phyloP scores from a whole-genome alignment of 2,888 invertebrate species.

The Drosophila birchii region DNA sequence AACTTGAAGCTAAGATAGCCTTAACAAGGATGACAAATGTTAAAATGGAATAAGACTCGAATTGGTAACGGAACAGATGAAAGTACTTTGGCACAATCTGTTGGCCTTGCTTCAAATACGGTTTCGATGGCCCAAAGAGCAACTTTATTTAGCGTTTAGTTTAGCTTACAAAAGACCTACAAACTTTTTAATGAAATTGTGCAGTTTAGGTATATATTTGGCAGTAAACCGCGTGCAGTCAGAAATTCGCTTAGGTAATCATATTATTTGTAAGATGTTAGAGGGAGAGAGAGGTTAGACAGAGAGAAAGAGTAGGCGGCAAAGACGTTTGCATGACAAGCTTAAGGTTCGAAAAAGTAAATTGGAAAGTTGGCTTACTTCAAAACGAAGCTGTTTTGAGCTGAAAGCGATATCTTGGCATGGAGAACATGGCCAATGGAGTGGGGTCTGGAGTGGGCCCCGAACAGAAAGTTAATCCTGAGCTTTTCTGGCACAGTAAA shows the following conservation, averaged over 20 bases:
- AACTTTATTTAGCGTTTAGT: slow-evolving; percentile 65
- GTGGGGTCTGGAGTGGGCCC: slow-evolving; percentile 40
- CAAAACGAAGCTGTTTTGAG: slow-evolving; percentile 65
- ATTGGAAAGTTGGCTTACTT: slow-evolving; percentile 69
- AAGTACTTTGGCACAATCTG: slow-evolving; percentile 19
- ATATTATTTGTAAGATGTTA: slow-evolving; percentile 52
- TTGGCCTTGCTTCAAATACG: slow-evolving; percentile 55
- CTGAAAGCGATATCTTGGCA: slow-evolving; percentile 62
- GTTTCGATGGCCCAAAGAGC: slow-evolving; percentile 80
- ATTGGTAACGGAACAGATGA: slow-evolving; percentile 29
- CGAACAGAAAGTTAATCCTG: slow-evolving; percentile 56
- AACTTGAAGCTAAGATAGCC: slow-evolving; percentile 26
- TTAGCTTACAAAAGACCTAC: slow-evolving; percentile 59
- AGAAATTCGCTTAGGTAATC: slow-evolving; percentile 57
- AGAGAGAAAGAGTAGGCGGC: slow-evolving; percentile 67
- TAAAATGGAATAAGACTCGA: slow-evolving; percentile 31
- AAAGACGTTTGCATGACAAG: slow-evolving; percentile 72
- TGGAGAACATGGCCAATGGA: slow-evolving; percentile 34
- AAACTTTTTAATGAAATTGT: slow-evolving; percentile 70
- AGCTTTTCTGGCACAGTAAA: slow-evolving; percentile 47
- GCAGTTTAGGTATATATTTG: slow-evolving; percentile 64
- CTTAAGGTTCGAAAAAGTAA: slow-evolving; percentile 69
- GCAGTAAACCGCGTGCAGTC: slow-evolving; percentile 75
- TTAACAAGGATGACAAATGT: slow-evolving; percentile 20
- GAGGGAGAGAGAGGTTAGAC: slow-evolving; percentile 52